Evolutionary conservation across 2,888 invertebrate genomes (phyloP).

Genomic region (Lobophora halterata): DNA sequence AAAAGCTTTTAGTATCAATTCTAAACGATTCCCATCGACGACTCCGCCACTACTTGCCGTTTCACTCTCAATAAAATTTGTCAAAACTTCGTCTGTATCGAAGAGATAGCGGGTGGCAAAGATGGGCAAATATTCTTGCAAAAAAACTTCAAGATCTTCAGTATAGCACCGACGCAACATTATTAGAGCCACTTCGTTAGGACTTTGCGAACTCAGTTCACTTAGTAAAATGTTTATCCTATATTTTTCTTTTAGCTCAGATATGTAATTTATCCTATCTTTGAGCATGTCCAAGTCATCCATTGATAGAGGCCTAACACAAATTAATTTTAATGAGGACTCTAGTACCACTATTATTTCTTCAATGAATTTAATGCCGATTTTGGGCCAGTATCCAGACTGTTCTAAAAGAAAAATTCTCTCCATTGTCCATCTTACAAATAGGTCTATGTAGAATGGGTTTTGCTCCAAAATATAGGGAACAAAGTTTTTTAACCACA

Average conservation of each 20-base stretch:
- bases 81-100: constrained; percentile 66
- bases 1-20: constrained; percentile 61
- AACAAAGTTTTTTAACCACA: constrained; percentile 70
- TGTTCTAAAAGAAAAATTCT: constrained; percentile 69
- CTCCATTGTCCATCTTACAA: constrained; percentile 73
- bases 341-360: constrained; percentile 60
- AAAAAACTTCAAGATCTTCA: constrained; percentile 66
- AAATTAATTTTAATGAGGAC: constrained; percentile 59
- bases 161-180: constrained; percentile 75
- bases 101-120: constrained; percentile 64
- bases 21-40: constrained; percentile 62
- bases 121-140: constrained; percentile 64
- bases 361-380: constrained; percentile 69
- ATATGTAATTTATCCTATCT: constrained; percentile 62
- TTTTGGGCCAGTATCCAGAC: constrained; percentile 75
- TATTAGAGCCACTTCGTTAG: constrained; percentile 67
- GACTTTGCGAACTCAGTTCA: constrained; percentile 64
- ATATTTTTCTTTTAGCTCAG: constrained; percentile 69
- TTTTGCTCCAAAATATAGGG: constrained; percentile 65
- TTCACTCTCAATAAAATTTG: constrained; percentile 66
- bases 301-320: constrained; percentile 65
- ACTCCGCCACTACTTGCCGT: constrained; percentile 64
- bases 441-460: constrained; percentile 68
- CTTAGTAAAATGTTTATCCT: constrained; percentile 69
- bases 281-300: constrained; percentile 67